Percentiles rank a stretch among this genome's conserved stretches.
phyloP scores from a whole-genome alignment of 2,888 invertebrate genomes.

The Drosophila multiciliata region DNA sequence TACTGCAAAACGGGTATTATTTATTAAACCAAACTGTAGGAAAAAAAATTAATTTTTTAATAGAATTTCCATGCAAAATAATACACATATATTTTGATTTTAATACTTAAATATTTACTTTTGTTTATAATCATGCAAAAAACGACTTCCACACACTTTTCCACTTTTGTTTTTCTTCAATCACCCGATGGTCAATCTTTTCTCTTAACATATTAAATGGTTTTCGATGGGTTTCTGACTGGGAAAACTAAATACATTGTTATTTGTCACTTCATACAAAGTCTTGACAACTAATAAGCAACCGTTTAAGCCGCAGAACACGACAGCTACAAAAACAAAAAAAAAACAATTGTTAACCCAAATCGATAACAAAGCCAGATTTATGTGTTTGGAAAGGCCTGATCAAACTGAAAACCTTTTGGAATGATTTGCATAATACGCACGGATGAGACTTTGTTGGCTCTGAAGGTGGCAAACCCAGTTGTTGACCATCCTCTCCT shows the following conservation, averaged over 20 bases:
- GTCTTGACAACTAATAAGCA: slow-evolving; percentile 30
- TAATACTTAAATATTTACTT: not conserved
- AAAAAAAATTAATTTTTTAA: not conserved
- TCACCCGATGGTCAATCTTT: not conserved
- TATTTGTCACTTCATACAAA: slow-evolving; percentile 1
- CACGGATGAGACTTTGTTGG: slow-evolving; percentile 32
- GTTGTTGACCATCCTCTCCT: slow-evolving; percentile 26
- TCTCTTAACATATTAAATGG: not conserved
- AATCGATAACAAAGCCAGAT: slow-evolving; percentile 43
- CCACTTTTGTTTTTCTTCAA: not conserved
- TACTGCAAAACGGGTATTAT: not conserved
- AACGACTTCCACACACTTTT: not conserved
- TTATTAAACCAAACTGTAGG: not conserved
- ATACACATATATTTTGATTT: not conserved
- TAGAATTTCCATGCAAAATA: not conserved
- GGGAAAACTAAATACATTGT: slow-evolving; percentile 10
- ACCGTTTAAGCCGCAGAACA: slow-evolving; percentile 17
- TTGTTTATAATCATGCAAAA: not conserved
- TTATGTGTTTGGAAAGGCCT: slow-evolving; percentile 38
- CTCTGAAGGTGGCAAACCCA: slow-evolving; percentile 51
- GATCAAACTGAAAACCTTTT: slow-evolving; percentile 11
- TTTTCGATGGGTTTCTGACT: not conserved
- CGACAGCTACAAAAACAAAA: slow-evolving; percentile 17
- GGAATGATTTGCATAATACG: slow-evolving; percentile 66
- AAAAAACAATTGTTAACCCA: slow-evolving; percentile 17